Evolutionary conservation across 1,140 invertebrate genomes (phyloP).

Genomic region (Leucophenga varia): DNA sequence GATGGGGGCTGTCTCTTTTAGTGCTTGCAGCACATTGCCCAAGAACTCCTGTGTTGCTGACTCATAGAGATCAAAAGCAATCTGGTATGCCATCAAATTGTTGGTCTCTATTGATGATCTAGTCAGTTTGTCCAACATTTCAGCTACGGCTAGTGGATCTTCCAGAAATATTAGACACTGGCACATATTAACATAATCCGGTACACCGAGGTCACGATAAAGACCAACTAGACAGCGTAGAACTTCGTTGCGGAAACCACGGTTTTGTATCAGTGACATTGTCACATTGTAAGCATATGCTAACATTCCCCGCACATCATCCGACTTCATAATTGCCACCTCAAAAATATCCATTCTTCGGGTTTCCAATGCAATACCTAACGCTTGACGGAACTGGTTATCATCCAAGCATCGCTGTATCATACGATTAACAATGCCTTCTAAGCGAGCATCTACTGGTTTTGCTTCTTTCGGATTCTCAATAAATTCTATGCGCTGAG

Average conservation of each 20-base stretch:
- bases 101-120: slow-evolving; percentile 72
- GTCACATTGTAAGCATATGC: slow-evolving; percentile 93
- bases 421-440: slow-evolving; percentile 95
- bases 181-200: slow-evolving; percentile 95
- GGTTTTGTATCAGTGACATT: slow-evolving; percentile 93
- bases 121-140: slow-evolving; percentile 86
- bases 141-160: slow-evolving; percentile 86
- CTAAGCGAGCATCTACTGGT: slow-evolving; percentile 82
- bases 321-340: slow-evolving; percentile 85
- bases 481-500: slow-evolving; percentile 73
- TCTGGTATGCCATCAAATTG: slow-evolving; percentile 95
- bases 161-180: slow-evolving; percentile 96
- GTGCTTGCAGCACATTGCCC: slow-evolving; percentile 79
- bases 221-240: slow-evolving; percentile 85
- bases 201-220: slow-evolving; percentile 81
- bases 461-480: slow-evolving; percentile 67
- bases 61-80: slow-evolving; percentile 98
- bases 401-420: slow-evolving; percentile 94
- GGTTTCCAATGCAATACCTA: slow-evolving; percentile 94
- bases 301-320: slow-evolving; percentile 88
- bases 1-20: slow-evolving; percentile 81
- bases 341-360: slow-evolving; percentile 94
- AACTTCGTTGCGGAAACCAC: slow-evolving; percentile 87
- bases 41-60: slow-evolving; percentile 98
- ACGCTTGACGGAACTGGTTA: slow-evolving; percentile 88